Evolutionary conservation across 2,797 vertebrate species (phyloP).

Genomic region (Catamblyrhynchus diadema): DNA sequence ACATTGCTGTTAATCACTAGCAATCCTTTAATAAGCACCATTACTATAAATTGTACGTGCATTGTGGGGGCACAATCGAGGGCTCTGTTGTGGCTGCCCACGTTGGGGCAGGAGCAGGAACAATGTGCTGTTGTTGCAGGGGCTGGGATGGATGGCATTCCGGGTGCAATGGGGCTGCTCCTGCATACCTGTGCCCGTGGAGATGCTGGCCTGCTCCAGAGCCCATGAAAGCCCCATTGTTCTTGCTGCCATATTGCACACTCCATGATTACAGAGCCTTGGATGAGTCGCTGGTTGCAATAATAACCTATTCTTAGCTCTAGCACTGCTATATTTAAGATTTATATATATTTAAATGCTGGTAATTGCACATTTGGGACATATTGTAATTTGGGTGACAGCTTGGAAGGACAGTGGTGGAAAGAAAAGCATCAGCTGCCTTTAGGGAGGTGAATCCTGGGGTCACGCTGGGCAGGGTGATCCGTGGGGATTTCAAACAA

Average conservation of each 20-base stretch:
- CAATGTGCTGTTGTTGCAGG: slow-evolving; percentile 57
- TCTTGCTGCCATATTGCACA: not conserved
- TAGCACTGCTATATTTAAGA: not conserved
- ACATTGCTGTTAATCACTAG: slow-evolving; percentile 61
- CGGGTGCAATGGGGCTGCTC: not conserved
- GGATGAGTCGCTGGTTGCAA: not conserved
- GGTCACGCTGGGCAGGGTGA: not conserved
- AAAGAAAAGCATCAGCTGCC: not conserved
- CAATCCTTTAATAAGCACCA: slow-evolving; percentile 73
- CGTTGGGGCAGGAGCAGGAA: slow-evolving; percentile 9
- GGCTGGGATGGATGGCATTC: slow-evolving; percentile 34
- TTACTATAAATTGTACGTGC: slow-evolving; percentile 63
- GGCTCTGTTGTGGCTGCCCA: slow-evolving; percentile 56
- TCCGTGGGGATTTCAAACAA: not conserved
- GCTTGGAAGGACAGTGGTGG: not conserved
- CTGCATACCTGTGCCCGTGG: slow-evolving; percentile 37
- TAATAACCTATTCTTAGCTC: not conserved
- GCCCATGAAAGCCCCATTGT: slow-evolving; percentile 17
- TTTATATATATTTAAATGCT: not conserved
- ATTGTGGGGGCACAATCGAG: slow-evolving; percentile 59
- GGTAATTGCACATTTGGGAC: not conserved
- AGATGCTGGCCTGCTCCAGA: not conserved
- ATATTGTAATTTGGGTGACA: not conserved
- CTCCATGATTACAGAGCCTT: not conserved
- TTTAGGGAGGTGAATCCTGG: not conserved